Conservation (phyloP, 2,113 vertebrate species). For the Alaudala cheleensis region DNA sequence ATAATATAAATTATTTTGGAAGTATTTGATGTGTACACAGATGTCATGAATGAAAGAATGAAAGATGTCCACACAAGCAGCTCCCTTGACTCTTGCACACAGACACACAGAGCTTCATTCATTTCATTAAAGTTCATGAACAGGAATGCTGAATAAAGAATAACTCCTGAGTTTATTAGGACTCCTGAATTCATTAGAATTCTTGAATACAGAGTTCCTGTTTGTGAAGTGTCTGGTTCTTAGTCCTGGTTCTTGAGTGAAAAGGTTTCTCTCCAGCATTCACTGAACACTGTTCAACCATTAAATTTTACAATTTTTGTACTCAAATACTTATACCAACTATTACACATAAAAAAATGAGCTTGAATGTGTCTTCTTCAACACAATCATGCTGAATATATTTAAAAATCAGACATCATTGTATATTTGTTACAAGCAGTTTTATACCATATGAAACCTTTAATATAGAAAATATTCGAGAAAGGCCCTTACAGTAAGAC, state of each 20-base stretch:
- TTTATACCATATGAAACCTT: not conserved
- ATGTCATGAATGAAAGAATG: not conserved
- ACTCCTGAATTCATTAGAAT: not conserved
- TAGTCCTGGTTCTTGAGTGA: not conserved
- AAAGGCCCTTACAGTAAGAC: not conserved
- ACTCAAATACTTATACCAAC: not conserved
- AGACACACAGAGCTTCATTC: conserved; percentile 5
- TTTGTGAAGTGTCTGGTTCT: not conserved
- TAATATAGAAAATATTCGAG: not conserved
- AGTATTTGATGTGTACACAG: conserved; percentile 25
- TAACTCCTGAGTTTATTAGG: not conserved
- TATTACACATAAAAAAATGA: not conserved
- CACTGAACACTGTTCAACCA: not conserved
- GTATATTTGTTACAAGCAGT: not conserved
- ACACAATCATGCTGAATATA: not conserved
- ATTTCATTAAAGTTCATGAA: not conserved
- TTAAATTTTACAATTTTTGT: not conserved
- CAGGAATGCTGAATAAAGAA: not conserved
- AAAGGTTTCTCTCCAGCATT: not conserved
- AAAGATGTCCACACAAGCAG: not conserved
- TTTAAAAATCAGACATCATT: not conserved
- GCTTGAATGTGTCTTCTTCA: not conserved
- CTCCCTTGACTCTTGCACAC: not conserved
- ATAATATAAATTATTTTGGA: conserved; percentile 1
- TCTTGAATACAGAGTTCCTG: not conserved